These are phyloP conservation scores for Micromys minutus DNA, from an alignment of 2,113 vertebrate genomes.

Conservation along the genomic window DNA sequence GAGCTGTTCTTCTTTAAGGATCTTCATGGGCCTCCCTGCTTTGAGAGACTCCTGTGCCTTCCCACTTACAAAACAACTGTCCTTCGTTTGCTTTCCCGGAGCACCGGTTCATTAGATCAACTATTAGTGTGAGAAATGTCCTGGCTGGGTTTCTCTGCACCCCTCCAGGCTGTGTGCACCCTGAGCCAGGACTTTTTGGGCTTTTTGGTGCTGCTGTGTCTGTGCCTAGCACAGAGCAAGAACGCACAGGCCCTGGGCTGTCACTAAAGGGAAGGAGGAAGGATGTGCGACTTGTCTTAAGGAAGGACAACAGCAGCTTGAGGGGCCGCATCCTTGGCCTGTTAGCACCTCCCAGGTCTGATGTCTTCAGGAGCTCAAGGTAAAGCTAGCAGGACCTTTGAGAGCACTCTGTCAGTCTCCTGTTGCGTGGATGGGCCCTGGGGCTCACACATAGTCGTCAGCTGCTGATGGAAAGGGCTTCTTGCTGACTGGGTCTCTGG, in stretches of 20 bases:
- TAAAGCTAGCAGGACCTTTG: background rate
- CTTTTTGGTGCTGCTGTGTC: background rate
- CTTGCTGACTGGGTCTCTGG: background rate
- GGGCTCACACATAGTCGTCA: background rate
- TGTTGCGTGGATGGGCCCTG: background rate
- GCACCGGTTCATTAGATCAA: background rate
- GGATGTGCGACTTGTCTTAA: background rate
- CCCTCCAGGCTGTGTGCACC: background rate
- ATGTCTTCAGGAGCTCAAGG: background rate
- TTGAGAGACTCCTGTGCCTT: background rate
- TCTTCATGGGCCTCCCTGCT: background rate
- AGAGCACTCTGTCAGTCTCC: background rate
- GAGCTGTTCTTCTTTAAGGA: background rate
- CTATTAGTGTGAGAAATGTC: background rate
- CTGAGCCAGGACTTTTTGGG: background rate
- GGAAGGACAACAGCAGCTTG: background rate
- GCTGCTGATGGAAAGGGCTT: too few relatives aligned
- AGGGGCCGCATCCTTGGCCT: background rate
- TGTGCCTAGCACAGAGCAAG: background rate
- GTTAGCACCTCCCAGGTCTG: background rate
- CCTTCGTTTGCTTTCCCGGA: background rate
- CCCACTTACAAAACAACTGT: background rate
- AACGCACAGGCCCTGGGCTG: background rate
- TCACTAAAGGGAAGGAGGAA: too few relatives aligned
- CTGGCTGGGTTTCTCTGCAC: background rate